phyloP scores from a whole-genome alignment of 2,113 vertebrate species.

The Bubo bubo region DNA sequence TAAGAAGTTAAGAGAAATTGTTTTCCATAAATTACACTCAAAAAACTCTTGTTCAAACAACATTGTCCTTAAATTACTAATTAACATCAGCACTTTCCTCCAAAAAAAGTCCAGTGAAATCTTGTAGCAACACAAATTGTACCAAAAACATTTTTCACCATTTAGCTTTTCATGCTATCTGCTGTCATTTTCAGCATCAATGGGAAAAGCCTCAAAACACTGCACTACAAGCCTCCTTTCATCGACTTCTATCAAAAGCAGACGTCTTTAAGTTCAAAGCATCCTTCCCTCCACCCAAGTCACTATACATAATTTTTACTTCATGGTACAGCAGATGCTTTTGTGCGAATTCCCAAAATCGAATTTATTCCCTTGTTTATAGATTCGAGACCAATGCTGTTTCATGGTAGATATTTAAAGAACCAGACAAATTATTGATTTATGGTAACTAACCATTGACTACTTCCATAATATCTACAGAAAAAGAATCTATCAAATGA shows the following conservation, averaged over 20 bases:
- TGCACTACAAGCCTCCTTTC: not conserved
- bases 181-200: not conserved
- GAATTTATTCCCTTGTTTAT: not conserved
- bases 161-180: not conserved
- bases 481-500: constrained; percentile 29
- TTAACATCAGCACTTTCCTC: not conserved
- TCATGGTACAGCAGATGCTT: not conserved
- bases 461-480: constrained; percentile 12
- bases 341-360: not conserved
- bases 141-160: not conserved
- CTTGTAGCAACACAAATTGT: not conserved
- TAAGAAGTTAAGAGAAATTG: not conserved
- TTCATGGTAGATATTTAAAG: not conserved
- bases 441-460: constrained; percentile 23
- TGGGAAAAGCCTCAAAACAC: not conserved
- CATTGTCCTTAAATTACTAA: not conserved
- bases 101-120: not conserved
- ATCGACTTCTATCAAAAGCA: not conserved
- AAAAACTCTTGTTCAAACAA: not conserved
- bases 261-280: not conserved
- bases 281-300: not conserved
- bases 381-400: not conserved
- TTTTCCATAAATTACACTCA: not conserved
- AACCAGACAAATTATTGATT: constrained; percentile 48
- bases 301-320: not conserved